Evolutionary conservation across 2,888 invertebrate genomes (phyloP).

Genomic region (Trichopria drosophilae): DNA sequence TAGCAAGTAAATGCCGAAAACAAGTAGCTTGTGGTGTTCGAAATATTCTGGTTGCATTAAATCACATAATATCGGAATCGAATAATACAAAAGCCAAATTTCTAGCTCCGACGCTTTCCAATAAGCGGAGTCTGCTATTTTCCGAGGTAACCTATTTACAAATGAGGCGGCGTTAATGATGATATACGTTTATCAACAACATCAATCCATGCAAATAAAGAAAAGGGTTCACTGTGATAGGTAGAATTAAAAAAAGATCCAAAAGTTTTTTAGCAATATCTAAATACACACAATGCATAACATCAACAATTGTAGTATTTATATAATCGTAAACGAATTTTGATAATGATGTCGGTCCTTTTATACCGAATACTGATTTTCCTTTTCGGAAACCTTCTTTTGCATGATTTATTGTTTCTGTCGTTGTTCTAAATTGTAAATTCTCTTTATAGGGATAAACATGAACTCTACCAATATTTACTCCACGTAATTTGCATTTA

Average conservation of each 20-base stretch:
- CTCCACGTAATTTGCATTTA: too few species aligned
- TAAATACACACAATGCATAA: conserved; percentile 30
- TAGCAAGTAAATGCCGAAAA: conserved; percentile 28
- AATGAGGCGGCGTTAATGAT: conserved; percentile 29
- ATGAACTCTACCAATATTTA: too few species aligned
- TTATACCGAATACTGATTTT: conserved; percentile 17
- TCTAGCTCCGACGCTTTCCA: conserved; percentile 35
- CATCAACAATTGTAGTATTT: conserved; percentile 25
- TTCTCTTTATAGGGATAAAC: too few species aligned
- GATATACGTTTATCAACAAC: conserved; percentile 26
- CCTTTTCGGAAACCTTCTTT: too few species aligned
- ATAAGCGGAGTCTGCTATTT: conserved; percentile 24
- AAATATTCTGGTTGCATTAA: conserved; percentile 31
- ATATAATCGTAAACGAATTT: conserved; percentile 23
- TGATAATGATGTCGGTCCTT: conserved; percentile 22
- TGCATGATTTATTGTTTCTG: too few species aligned
- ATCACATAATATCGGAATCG: conserved; percentile 29
- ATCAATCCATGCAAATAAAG: too few species aligned
- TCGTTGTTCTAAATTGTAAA: too few species aligned
- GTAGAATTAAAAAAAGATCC: conserved; percentile 20
- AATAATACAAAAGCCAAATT: conserved; percentile 32
- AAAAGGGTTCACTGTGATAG: background rate
- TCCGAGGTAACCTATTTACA: conserved; percentile 28
- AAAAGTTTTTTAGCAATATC: conserved; percentile 26
- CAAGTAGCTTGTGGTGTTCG: conserved; percentile 29